A percentile compares a stretch with the other conserved stretches of the same genome.
phyloP scores from a whole-genome alignment of 2,113 vertebrate species.

The Melanostigma gelatinosum region DNA sequence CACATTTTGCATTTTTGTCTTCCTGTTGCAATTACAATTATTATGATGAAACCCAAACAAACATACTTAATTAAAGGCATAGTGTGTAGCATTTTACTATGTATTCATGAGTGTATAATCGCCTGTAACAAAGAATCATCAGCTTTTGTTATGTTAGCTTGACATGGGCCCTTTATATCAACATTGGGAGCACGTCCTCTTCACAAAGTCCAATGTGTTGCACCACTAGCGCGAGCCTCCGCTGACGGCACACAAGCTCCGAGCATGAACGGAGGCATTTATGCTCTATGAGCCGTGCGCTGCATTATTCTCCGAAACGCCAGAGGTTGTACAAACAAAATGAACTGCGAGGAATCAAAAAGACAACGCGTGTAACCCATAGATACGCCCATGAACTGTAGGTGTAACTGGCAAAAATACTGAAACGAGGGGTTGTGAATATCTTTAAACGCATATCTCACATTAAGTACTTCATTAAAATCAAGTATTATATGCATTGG shows the following conservation, averaged over 20 bases:
- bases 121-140: background rate
- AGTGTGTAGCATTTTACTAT: background rate
- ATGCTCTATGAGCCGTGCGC: background rate
- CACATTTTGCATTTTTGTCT: background rate
- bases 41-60: slow-evolving; percentile 9
- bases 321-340: background rate
- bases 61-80: background rate
- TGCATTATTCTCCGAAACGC: background rate
- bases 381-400: background rate
- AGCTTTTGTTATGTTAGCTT: background rate
- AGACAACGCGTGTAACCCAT: background rate
- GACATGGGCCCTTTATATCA: background rate
- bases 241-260: background rate
- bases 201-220: too few relatives aligned
- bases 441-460: too few relatives aligned
- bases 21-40: background rate
- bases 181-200: too few relatives aligned
- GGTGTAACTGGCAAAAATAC: background rate
- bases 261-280: background rate
- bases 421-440: background rate
- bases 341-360: background rate
- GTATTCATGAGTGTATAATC: background rate
- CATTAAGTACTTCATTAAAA: background rate
- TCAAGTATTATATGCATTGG: background rate
- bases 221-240: background rate